These are phyloP conservation scores for Acrocephalus arundinaceus DNA, from an alignment of 2,113 vertebrate species.

Conservation along the genomic window DNA sequence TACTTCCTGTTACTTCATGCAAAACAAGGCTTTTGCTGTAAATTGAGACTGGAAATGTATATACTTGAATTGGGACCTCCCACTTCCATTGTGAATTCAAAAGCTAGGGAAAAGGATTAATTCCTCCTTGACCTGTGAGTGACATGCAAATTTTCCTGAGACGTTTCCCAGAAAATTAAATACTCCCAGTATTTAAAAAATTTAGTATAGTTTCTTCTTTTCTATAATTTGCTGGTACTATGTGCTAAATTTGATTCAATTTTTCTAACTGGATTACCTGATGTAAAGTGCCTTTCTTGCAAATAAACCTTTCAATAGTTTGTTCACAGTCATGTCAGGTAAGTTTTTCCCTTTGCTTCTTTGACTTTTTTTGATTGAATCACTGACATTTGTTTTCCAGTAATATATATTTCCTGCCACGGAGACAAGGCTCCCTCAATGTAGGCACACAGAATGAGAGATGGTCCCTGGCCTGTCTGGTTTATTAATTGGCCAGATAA, in stretches of 20 bases:
- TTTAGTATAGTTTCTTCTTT: not conserved
- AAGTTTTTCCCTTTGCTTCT: not conserved
- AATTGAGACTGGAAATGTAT: not conserved
- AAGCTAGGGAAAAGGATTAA: not conserved
- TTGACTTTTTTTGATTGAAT: not conserved
- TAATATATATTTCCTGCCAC: not conserved
- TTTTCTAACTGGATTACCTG: not conserved
- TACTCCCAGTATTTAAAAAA: not conserved
- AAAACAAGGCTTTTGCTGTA: not conserved
- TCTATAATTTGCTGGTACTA: rapidly evolving
- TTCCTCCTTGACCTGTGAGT: not conserved
- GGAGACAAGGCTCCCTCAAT: not conserved
- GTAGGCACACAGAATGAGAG: not conserved
- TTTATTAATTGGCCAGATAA: not conserved
- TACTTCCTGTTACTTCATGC: not conserved
- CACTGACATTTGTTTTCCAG: not conserved
- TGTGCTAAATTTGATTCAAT: not conserved
- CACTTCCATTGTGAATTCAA: not conserved
- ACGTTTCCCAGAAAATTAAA: not conserved
- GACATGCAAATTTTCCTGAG: not conserved
- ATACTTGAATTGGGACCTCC: not conserved
- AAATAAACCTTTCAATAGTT: not conserved
- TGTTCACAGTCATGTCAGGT: not conserved
- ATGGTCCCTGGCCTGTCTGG: rapidly evolving
- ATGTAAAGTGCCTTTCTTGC: not conserved